Base-by-base conservation (phyloP, 1,140 invertebrate genomes). In the Pygmarrhopalites habei region DNA sequence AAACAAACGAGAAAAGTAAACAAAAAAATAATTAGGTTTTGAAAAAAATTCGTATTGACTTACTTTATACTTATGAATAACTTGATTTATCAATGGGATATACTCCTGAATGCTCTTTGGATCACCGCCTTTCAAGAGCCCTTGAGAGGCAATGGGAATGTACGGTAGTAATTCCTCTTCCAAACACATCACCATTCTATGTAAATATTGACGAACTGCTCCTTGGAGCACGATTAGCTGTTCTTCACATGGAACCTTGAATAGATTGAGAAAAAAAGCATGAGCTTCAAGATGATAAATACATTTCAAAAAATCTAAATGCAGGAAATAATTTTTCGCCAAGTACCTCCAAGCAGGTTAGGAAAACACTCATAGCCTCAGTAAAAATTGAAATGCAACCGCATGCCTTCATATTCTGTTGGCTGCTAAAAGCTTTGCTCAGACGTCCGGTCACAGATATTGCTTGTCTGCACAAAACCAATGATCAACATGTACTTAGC, bases 41-140 rank as follows among this genome's bases (percentile, higher is more conserved):
- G n/a, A n/a, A n/a, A n/a, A n/a, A n/a, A 49, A 49, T 39, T 39
- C 17, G 7, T 39, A 49, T 3, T 28, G 28, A 67, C 64, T 72
- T 66, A 82, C 81, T 75, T 82, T 83, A 65, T 82, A 83, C 71
- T 84, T 83, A 56, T 76, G 76, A 43, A 83, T 79, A 46, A 83
- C 74, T 71, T 83, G 82, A 69, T 81, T 82, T 57, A 84, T 77
- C 5, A 84, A 74, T 12, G 82, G 82, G 44, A 84, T 77, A 65
- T 82, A 82, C 67, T 83, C 82, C 59, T 80, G 78, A 23, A 84
- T 73, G 60, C 78, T 77, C 30, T 73, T 74, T 4, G 76, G 74
- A 69, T 80, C 78, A 15, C 77, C 75, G 41, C 77, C 72, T 60
- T 78, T 79, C 7, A 83, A 72, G 29, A 83, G 73, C 55, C 73